Conservation (phyloP, 2,797 vertebrate species). For the Podargus strigoides region DNA sequence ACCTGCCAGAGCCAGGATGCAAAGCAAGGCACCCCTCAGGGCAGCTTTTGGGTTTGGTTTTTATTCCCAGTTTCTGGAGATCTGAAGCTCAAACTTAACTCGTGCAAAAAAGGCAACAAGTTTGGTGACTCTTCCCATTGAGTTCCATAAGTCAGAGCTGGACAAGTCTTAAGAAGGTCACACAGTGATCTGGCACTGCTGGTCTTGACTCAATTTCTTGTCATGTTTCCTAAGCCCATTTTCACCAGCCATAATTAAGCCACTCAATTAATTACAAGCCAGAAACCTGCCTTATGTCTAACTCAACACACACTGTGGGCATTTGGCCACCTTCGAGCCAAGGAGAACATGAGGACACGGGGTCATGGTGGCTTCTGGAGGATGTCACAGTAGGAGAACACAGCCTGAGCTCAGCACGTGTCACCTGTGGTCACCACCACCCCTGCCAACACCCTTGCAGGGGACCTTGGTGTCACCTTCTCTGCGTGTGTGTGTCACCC, state of each 20-base stretch:
- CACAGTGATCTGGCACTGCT: background rate
- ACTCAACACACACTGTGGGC: background rate
- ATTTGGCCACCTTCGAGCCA: background rate
- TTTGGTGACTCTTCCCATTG: background rate
- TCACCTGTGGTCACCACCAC: too few species aligned
- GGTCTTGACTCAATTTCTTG: background rate
- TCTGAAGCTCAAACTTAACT: background rate
- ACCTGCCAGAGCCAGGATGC: background rate
- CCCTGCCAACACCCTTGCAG: background rate
- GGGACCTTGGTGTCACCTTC: background rate
- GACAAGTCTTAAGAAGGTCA: background rate
- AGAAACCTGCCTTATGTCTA: background rate
- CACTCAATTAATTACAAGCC: background rate
- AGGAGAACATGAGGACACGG: fast-evolving
- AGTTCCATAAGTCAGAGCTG: background rate
- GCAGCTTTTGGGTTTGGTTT: background rate
- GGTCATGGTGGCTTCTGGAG: background rate
- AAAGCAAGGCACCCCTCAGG: too few species aligned
- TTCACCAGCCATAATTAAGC: background rate
- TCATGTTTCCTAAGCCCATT: background rate
- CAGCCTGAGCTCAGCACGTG: background rate
- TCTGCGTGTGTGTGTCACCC: background rate
- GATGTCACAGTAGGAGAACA: fast-evolving
- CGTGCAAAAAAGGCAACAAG: background rate
- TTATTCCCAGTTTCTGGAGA: background rate